These are phyloP conservation scores for Pluvialis apricaria DNA, from an alignment of 2,113 vertebrate species.

Conservation along the genomic window DNA sequence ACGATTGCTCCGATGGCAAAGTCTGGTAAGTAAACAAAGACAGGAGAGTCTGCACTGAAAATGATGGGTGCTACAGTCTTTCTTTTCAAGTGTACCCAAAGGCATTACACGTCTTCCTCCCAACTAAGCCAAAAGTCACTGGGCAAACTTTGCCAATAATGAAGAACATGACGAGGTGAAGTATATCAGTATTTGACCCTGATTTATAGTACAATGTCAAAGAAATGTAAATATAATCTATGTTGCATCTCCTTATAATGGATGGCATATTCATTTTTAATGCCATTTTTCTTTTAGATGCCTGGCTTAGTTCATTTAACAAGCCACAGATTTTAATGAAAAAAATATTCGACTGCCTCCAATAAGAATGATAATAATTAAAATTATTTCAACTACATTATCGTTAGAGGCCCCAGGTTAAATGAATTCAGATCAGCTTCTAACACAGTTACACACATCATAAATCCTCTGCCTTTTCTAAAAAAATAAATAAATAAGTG, in stretches of 20 bases:
- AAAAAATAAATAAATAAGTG: background rate
- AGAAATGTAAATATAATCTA: background rate
- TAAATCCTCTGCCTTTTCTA: conserved; percentile 7
- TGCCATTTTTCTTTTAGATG: background rate
- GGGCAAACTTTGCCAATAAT: background rate
- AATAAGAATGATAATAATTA: conserved; percentile 31
- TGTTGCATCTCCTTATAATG: background rate
- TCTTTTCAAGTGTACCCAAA: background rate
- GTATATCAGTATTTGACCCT: background rate
- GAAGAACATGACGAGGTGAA: background rate
- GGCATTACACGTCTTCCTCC: fast-evolving
- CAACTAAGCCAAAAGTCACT: background rate
- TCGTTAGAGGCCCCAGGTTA: background rate
- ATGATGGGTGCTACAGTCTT: background rate
- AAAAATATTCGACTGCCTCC: conserved; percentile 8
- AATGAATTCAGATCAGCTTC: conserved; percentile 23
- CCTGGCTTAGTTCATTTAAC: conserved; percentile 24
- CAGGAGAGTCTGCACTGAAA: background rate
- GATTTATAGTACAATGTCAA: background rate
- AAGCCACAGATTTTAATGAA: conserved; percentile 27
- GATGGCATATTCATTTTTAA: background rate
- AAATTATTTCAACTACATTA: conserved; percentile 54
- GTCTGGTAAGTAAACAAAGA: background rate
- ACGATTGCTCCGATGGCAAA: background rate
- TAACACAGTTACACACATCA: conserved; percentile 7